Percentiles rank a stretch among this genome's conserved stretches.
Evolutionary conservation across 2,113 vertebrate genomes (phyloP).

Genomic region (Steatornis caripensis): DNA sequence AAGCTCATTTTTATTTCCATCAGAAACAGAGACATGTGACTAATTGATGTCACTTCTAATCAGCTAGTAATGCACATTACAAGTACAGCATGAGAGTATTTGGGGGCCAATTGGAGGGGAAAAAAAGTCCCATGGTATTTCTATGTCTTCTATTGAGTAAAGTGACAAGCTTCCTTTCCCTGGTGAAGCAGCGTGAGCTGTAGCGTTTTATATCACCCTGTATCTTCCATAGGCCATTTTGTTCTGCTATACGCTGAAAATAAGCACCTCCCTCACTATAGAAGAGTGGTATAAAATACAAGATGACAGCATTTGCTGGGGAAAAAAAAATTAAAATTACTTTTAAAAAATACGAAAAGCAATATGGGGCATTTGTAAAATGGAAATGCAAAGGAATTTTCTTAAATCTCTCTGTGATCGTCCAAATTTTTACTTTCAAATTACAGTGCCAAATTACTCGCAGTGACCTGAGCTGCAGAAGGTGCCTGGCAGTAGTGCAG

Average conservation of each 20-base stretch:
- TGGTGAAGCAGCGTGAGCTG: not conserved
- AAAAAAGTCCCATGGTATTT: constrained; percentile 24
- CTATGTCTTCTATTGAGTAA: constrained; percentile 47
- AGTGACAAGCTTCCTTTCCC: constrained; percentile 38
- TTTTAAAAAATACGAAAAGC: not conserved
- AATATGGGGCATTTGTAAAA: not conserved
- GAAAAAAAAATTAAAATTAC: not conserved
- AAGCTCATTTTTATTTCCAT: constrained; percentile 85
- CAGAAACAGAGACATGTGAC: constrained; percentile 75
- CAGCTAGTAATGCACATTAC: constrained; percentile 60
- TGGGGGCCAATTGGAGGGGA: constrained; percentile 43
- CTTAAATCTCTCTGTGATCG: not conserved
- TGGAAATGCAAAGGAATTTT: not conserved
- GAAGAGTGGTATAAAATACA: not conserved
- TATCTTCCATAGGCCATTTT: not conserved
- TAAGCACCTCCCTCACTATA: not conserved
- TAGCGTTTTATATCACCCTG: constrained; percentile 28
- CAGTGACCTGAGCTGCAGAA: not conserved
- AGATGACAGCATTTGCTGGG: not conserved
- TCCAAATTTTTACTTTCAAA: not conserved
- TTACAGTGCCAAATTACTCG: not conserved
- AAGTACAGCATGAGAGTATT: constrained; percentile 56
- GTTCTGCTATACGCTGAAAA: not conserved
- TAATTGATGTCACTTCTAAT: constrained; percentile 78
- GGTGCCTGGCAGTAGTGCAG: not conserved